These are phyloP conservation scores for Gonocerus acuteangulatus DNA, from an alignment of 2,888 invertebrate species.

Conservation along the genomic window DNA sequence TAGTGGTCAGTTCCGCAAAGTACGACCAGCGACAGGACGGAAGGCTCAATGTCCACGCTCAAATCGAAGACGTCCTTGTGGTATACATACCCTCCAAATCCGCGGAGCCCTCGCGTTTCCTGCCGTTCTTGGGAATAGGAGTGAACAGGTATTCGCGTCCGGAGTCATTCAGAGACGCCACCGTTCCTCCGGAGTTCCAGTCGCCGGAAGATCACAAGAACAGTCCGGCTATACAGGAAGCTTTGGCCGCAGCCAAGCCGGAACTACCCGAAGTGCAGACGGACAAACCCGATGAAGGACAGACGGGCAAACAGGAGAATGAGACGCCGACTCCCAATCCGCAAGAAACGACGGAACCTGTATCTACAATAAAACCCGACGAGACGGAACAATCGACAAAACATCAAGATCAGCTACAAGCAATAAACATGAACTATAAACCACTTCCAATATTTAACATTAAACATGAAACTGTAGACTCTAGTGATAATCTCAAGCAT, in stretches of 20 bases:
- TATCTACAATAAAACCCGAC: too few relatives aligned
- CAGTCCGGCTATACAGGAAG: background rate
- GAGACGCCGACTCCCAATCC: background rate
- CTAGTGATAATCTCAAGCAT: too few relatives aligned
- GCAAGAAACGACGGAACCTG: background rate
- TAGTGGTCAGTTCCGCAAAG: background rate
- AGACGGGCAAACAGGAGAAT: too few relatives aligned
- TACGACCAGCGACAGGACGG: constrained; percentile 72
- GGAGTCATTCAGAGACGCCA: too few relatives aligned
- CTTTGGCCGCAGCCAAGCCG: background rate
- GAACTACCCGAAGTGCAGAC: background rate
- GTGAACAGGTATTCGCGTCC: constrained; percentile 15
- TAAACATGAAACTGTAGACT: too few relatives aligned
- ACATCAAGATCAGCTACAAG: too few relatives aligned
- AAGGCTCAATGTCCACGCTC: constrained; percentile 62
- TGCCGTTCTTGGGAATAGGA: too few relatives aligned
- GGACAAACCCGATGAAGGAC: background rate
- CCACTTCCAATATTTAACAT: too few relatives aligned
- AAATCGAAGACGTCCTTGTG: constrained; percentile 65
- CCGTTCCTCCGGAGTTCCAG: constrained; percentile 24
- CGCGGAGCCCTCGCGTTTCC: constrained; percentile 32
- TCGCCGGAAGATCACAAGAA: constrained; percentile 15
- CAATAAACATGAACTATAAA: too few relatives aligned
- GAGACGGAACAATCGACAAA: too few relatives aligned
- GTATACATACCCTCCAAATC: constrained; percentile 50